Percentiles rank a stretch among this genome's conserved stretches.
phyloP scores from a whole-genome alignment of 2,888 invertebrate genomes.

The Unio pictorum region DNA sequence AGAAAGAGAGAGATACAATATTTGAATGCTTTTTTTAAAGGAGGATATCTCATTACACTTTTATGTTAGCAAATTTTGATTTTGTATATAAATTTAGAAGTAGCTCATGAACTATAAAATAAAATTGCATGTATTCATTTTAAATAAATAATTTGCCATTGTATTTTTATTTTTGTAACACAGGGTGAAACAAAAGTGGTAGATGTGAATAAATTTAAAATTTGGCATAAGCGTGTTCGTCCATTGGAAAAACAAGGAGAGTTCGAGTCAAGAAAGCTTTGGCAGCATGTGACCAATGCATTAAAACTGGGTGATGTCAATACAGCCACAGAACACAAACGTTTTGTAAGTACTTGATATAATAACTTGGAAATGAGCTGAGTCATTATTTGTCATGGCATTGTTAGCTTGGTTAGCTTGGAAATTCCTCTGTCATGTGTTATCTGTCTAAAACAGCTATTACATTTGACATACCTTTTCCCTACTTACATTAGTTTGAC shows the following conservation, averaged over 20 bases:
- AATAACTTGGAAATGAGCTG: no score
- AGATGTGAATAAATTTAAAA: slow-evolving; percentile 58
- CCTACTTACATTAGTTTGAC: no score
- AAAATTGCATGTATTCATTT: neutral
- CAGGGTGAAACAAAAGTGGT: slow-evolving; percentile 67
- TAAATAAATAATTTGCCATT: neutral
- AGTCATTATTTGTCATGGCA: no score
- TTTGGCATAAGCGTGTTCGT: slow-evolving; percentile 70
- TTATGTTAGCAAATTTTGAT: neutral
- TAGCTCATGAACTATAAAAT: neutral
- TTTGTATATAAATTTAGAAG: neutral
- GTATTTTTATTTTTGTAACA: slow-evolving; percentile 6
- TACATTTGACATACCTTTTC: no score
- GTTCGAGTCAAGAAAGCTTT: slow-evolving; percentile 73
- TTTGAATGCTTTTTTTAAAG: neutral
- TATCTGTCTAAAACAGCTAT: no score
- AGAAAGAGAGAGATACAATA: no score
- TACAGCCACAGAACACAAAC: slow-evolving; percentile 72
- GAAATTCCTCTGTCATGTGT: no score
- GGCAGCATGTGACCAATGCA: slow-evolving; percentile 73
- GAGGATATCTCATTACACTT: neutral
- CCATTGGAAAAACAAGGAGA: slow-evolving; percentile 70
- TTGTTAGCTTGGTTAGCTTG: no score
- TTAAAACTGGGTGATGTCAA: slow-evolving; percentile 70
- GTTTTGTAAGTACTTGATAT: slow-evolving; percentile 54